Base-by-base conservation (phyloP, 2,113 vertebrate species). In the Oceanodroma tethys region DNA sequence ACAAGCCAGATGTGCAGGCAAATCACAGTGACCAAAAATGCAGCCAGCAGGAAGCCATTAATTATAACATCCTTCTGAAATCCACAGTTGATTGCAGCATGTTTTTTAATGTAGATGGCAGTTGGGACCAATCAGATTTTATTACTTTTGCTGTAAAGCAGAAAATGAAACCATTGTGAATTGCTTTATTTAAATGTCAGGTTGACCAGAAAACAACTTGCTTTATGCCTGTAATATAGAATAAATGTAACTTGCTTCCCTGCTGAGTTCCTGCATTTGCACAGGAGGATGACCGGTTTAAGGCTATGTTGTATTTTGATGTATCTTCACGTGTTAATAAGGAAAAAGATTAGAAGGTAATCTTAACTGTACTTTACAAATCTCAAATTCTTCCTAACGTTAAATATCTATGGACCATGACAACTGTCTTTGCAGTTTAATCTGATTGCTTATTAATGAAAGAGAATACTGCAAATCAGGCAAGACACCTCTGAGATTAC, bases 111-210 rank as follows among this genome's bases (percentile, higher is more conserved):
- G 75, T 36, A 68, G 48, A 12, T 68, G 34, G n/a, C 9, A 7
- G 65, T 16, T 90, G 88, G 50, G 72, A 85, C 83, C 71, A 53
- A 48, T 71, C 43, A 42, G 55, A 38, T 84, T 92, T 92, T 93
- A 95, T 80, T 73, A 67, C 45, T 65, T 43, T 58, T 72, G 45
- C 42, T 80, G 18, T 81, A 92, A 87, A 90, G 75, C 59, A 72
- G 81, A 90, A 82, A 89, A 95, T 83, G 16, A 88, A 71, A 55
- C 34, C n/a, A 38, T 92, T 92, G 56, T 62, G 36, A 92, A 59
- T 43, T 67, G 47, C 67, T 93, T 93, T 88, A 92, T 79, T 90
- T 90, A 88, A 95, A 90, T 95, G 81, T 67, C 65, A 94, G 6
- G 18, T 50, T 93, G 91, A 82, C 93, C 82, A 90, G 74, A 76